Conservation (phyloP, 2,888 invertebrate genomes). For the Tanytarsus gracilentus region DNA sequence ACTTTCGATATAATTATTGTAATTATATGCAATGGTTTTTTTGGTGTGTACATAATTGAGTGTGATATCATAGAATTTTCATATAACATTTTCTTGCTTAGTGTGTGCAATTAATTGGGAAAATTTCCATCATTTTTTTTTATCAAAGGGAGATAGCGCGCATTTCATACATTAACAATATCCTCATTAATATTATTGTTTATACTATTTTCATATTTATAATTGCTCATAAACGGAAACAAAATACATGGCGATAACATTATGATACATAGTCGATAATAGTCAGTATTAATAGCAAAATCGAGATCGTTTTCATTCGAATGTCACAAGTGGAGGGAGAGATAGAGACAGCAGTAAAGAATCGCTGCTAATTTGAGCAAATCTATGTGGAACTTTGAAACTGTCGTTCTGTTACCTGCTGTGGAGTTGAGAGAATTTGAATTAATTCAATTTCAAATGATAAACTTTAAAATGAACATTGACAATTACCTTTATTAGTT, state of each 20-base stretch:
- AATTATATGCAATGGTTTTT: neutral
- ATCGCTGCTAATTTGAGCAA: slow-evolving; percentile 7
- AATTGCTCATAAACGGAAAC: slow-evolving; percentile 10
- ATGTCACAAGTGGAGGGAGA: slow-evolving; percentile 13
- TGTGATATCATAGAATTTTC: slow-evolving; percentile 19
- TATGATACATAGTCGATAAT: slow-evolving; percentile 12
- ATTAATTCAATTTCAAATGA: neutral
- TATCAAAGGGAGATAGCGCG: neutral
- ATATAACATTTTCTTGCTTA: too few species aligned
- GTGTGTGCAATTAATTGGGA: too few species aligned
- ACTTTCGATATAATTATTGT: slow-evolving; percentile 9
- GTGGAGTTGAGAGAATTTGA: neutral
- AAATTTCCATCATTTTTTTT: too few species aligned
- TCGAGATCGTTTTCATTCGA: neutral
- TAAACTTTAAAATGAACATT: neutral
- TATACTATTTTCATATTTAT: neutral
- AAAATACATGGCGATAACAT: slow-evolving; percentile 23
- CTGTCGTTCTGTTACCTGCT: neutral
- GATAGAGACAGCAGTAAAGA: neutral
- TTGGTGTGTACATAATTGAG: slow-evolving; percentile 14
- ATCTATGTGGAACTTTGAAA: neutral
- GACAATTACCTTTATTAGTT: slow-evolving; percentile 26
- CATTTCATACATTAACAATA: neutral
- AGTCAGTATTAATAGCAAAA: too few species aligned
- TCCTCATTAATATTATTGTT: too few species aligned